Evolutionary conservation across 2,797 vertebrate genomes (phyloP), one percentile per base, ranked within the genome.

Genomic region (Buphagus erythrorhynchus): DNA sequence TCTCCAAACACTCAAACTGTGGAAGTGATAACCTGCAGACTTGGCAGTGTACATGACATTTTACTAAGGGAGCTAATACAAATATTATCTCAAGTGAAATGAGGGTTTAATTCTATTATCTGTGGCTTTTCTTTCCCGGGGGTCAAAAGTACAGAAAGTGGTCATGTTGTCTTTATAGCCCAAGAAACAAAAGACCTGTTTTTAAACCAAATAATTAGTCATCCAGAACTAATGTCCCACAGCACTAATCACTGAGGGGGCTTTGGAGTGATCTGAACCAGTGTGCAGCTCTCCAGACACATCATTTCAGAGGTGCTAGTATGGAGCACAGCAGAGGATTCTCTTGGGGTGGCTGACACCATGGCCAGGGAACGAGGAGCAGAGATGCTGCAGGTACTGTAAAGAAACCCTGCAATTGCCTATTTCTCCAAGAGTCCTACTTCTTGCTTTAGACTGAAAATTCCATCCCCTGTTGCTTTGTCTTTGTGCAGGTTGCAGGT

Each of bases 91-190:
- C 97, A 98, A 98, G 97, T 97, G 98, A 98, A 97, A 97, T 97
- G 96, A 97, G 97, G 98, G 97, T 98, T 98, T 99, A 99, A 99
- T 99, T 99, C 97, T 98, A 98, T 99, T 99, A 99, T 98, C 97
- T 97, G 98, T 98, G 98, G 98, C 98, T 98, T 98, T 98, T 97
- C 97, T 97, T 95, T 97, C 97, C 97, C 90, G 91, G 96, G 95
- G 98, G 98, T 99, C 98, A 98, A 94, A 98, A 98, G 98, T 98
- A 96, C 97, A 97, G 81, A 95, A 94, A 91, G 83, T 97, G 98
- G 98, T 98, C 98, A 98, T 97, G 98, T 98, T 98, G 98, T 98
- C 98, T 98, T 98, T 87, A 86, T 97, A 98, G 98, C 97, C 98
- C 97, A 98, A 90, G 97, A 96, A 97, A 96, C 81, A 95, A 96